Percentiles rank a stretch among this genome's conserved stretches.
These are phyloP conservation scores for Microcebus griseorufus DNA, from an alignment of 2,113 vertebrate species.

Conservation along the genomic window DNA sequence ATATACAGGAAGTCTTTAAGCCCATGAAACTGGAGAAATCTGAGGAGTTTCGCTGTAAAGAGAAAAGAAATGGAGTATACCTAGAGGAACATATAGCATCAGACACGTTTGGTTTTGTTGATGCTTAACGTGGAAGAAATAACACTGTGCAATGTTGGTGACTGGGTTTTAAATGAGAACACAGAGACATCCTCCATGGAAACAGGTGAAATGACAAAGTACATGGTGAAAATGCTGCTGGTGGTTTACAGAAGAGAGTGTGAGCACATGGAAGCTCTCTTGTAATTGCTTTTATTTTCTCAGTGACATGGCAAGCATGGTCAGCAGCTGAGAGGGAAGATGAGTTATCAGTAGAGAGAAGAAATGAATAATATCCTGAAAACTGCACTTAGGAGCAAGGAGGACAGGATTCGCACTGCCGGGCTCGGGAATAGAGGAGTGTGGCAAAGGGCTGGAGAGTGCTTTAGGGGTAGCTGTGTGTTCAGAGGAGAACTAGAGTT, in stretches of 20 bases:
- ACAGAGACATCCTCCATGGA: not conserved
- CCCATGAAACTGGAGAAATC: not conserved
- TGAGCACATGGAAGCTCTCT: not conserved
- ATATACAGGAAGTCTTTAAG: not conserved
- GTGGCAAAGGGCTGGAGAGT: not conserved
- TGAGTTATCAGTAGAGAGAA: not conserved
- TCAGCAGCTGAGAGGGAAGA: not conserved
- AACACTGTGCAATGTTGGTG: not conserved
- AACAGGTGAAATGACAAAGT: not conserved
- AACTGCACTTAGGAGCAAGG: not conserved
- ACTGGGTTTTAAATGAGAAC: not conserved
- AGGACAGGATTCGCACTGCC: not conserved
- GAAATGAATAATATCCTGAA: not conserved
- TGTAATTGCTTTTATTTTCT: not conserved
- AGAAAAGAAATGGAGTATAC: not conserved
- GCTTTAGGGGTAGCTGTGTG: not conserved
- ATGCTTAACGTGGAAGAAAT: not conserved
- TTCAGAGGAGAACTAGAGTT: not conserved
- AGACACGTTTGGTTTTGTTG: not conserved
- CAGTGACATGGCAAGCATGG: not conserved
- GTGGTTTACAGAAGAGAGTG: not conserved
- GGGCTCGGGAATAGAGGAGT: not conserved
- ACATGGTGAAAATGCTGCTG: not conserved
- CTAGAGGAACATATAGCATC: not conserved
- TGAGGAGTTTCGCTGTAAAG: not conserved